Evolutionary conservation across 1,140 invertebrate species (phyloP), one percentile per base, ranked within the genome.

Genomic region (Magallana gigas): DNA sequence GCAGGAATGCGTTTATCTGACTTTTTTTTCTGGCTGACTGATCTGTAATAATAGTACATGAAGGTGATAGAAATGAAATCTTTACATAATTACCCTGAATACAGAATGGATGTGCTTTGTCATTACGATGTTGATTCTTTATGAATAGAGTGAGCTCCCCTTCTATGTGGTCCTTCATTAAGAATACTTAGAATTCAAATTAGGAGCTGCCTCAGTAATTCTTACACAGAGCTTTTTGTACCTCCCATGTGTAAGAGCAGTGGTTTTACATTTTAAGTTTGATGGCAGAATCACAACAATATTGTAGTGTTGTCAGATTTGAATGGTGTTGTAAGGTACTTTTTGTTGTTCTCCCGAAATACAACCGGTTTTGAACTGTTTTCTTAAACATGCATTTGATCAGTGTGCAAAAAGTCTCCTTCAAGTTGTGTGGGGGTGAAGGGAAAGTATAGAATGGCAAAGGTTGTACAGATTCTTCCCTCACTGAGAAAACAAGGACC

Each of bases 101-200:
- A 11, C 6, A 29, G 18, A 76, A 76, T 76, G 23, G 68, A 76
- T 29, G 18, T 68, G 64, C 64, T 68, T 16, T 62, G 68, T 76
- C 23, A 76, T 76, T 76, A 76, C 68, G 14, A 76, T 62, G n/a
- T 16, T 0, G 11, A 62, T 76, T 76, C 68, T 29, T 36, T 76
- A 23, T 36, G 18, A 48, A 76, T 48, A 23, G 6, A 9, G 9
- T 76, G 68, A 76, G 68, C 18, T 76, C 12, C 36, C 68, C 23
- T 76, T 23, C 23, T 29, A 76, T 76, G 68, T 76, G 68, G 68
- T 76, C 68, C 68, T 76, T 76, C 68, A 76, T 76, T 76, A 36
- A 23, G 23, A 48, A 29, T 9, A 76, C 68, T 29, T 29, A 36
- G 8, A 11, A 76, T 76, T 76, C 68, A 76, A 48, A 48, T 48